These are phyloP conservation scores for Parascotia fuliginaria DNA, from an alignment of 2,888 invertebrate species.

Conservation along the genomic window DNA sequence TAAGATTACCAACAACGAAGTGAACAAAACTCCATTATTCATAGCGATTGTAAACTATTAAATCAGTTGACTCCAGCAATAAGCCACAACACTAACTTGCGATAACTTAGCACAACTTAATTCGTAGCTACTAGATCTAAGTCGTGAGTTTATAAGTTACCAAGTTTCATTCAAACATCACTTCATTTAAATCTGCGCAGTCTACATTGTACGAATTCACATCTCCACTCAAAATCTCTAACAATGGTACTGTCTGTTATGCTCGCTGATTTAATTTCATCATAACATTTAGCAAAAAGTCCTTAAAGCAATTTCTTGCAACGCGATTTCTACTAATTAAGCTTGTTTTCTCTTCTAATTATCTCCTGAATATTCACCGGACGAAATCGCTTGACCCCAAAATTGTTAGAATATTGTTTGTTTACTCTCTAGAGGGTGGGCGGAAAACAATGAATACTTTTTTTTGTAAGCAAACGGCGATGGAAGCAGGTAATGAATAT, in stretches of 20 bases:
- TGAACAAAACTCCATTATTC: constrained; percentile 42
- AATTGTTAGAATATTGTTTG: constrained; percentile 76
- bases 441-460: constrained; percentile 69
- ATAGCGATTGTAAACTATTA: constrained; percentile 51
- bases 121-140: constrained; percentile 53
- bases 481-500: constrained; percentile 80
- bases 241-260: background rate
- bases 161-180: constrained; percentile 51
- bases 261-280: constrained; percentile 16
- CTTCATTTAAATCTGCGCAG: constrained; percentile 20
- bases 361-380: constrained; percentile 61
- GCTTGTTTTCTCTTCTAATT: constrained; percentile 66
- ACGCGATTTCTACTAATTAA: constrained; percentile 59
- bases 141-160: constrained; percentile 54
- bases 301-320: constrained; percentile 33
- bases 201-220: background rate
- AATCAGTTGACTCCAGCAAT: constrained; percentile 63
- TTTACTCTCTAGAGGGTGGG: constrained; percentile 62
- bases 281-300: constrained; percentile 34
- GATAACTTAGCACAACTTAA: constrained; percentile 65
- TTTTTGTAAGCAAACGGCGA: constrained; percentile 70
- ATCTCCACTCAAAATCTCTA: background rate
- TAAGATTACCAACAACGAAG: constrained; percentile 19
- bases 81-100: constrained; percentile 55
- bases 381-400: constrained; percentile 72